Conservation (phyloP, 2,797 vertebrate genomes). For the Holocentrus rufus region DNA sequence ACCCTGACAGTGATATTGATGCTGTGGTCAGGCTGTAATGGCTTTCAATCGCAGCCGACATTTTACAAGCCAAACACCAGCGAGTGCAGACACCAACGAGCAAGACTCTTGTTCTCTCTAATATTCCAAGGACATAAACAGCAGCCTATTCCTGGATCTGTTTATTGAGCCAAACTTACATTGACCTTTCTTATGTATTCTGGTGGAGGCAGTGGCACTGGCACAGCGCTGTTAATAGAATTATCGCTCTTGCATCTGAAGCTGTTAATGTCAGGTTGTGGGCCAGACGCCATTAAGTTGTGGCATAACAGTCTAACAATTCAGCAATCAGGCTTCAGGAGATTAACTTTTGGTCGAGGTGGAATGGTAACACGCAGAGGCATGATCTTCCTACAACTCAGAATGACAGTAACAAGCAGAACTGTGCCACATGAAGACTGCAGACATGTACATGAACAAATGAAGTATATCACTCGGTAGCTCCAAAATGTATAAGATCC, state of each 20-base stretch:
- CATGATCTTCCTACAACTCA: not conserved
- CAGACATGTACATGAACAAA: too few species aligned
- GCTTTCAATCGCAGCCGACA: conserved; percentile 41
- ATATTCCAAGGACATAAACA: conserved; percentile 74
- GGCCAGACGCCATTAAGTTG: conserved; percentile 55
- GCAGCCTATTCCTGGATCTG: conserved; percentile 77
- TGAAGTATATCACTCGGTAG: too few species aligned
- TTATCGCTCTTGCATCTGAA: conserved; percentile 69
- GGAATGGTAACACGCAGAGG: not conserved
- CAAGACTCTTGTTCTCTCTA: conserved; percentile 59
- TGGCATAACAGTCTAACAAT: conserved; percentile 20
- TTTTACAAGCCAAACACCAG: conserved; percentile 55
- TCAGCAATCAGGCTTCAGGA: conserved; percentile 18
- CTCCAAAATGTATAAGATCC: too few species aligned
- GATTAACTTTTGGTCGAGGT: conserved; percentile 26
- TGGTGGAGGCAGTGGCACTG: conserved; percentile 40
- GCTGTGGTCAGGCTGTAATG: conserved; percentile 46
- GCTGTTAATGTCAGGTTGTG: conserved; percentile 46
- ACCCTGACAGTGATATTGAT: conserved; percentile 38
- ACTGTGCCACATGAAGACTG: too few species aligned
- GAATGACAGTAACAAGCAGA: not conserved
- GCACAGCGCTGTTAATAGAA: conserved; percentile 61
- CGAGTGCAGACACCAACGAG: conserved; percentile 13
- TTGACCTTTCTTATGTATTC: conserved; percentile 70
- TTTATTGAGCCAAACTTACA: conserved; percentile 68